These are phyloP conservation scores for Eilema caniola DNA, from an alignment of 2,888 invertebrate genomes.

Conservation along the genomic window DNA sequence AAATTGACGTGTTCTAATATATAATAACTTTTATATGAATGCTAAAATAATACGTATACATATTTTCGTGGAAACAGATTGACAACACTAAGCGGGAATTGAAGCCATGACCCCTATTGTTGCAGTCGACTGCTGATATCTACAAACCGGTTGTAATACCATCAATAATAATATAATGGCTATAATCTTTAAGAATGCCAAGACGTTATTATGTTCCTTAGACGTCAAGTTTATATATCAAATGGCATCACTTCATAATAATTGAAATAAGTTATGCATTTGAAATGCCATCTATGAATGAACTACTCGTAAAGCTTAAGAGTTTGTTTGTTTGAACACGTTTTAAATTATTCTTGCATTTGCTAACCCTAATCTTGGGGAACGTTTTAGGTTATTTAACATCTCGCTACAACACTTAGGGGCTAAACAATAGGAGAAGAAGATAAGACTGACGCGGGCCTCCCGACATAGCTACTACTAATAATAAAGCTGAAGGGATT, in stretches of 20 bases:
- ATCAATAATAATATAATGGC: not conserved
- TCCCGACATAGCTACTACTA: no score
- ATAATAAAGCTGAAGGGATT: no score
- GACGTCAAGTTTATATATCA: not conserved
- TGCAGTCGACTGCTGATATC: not conserved
- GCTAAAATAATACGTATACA: not conserved
- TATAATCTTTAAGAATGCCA: not conserved
- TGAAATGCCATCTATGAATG: not conserved
- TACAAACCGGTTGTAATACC: not conserved
- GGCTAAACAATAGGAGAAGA: not conserved
- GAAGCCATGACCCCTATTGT: not conserved
- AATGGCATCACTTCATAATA: not conserved
- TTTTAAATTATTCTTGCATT: not conserved
- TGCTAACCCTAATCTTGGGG: not conserved
- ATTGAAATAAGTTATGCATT: not conserved
- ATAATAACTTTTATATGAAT: no score
- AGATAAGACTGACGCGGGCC: not conserved
- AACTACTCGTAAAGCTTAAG: not conserved
- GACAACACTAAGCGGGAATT: not conserved
- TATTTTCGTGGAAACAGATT: not conserved
- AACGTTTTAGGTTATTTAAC: not conserved
- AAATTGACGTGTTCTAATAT: no score
- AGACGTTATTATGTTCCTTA: not conserved
- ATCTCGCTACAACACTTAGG: not conserved
- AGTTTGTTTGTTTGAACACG: no score